Evolutionary conservation across 2,797 vertebrate species (phyloP).

Genomic region (Acanthiza pusilla): DNA sequence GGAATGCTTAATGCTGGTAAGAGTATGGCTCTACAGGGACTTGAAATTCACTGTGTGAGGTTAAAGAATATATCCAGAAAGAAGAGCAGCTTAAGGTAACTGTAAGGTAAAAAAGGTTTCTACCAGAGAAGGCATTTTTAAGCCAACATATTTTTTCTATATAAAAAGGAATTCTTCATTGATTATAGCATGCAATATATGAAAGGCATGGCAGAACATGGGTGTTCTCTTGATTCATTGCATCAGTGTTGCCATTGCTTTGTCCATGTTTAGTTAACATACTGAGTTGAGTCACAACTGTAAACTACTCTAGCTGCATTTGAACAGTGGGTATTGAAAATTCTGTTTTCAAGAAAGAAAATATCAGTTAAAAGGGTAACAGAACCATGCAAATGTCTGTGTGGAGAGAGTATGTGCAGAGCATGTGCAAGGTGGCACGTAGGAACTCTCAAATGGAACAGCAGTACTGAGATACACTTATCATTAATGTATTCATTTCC

Average conservation of each 20-base stretch:
- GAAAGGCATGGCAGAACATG: neutral
- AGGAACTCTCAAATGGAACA: neutral
- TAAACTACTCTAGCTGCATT: neutral
- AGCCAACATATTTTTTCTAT: neutral
- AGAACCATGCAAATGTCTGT: neutral
- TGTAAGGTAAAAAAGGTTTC: neutral
- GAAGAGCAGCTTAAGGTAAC: neutral
- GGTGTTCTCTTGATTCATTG: neutral
- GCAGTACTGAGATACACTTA: neutral
- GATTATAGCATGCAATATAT: neutral
- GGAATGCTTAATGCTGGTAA: neutral
- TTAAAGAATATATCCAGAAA: neutral
- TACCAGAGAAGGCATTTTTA: neutral
- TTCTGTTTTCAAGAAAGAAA: neutral
- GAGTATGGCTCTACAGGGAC: neutral
- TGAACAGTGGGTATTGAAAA: neutral
- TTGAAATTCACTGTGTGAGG: neutral
- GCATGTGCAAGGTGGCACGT: fast-evolving
- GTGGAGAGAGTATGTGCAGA: neutral
- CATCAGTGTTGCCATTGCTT: neutral
- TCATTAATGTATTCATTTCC: neutral
- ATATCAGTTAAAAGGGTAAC: neutral
- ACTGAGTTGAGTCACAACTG: neutral
- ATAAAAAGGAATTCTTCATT: neutral
- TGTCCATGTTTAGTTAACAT: neutral